A percentile compares a stretch with the other conserved stretches of the same genome.
These are phyloP conservation scores for Micrastur ruficollis DNA, from an alignment of 2,797 vertebrate genomes.

Conservation along the genomic window DNA sequence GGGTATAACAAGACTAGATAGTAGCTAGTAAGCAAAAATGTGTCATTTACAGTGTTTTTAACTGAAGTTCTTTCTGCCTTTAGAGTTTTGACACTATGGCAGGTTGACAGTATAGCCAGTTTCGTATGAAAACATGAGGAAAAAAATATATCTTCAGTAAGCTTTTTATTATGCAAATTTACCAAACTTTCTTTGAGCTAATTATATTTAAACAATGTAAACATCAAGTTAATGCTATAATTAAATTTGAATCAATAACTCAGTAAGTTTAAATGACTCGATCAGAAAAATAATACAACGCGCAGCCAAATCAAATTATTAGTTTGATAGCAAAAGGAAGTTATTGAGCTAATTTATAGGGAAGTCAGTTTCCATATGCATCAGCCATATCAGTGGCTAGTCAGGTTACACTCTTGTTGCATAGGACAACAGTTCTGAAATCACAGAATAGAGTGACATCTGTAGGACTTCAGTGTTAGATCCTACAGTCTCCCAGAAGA, in stretches of 20 bases:
- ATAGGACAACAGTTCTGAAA: background rate
- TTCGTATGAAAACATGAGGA: background rate
- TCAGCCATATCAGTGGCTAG: background rate
- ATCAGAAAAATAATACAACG: conserved; percentile 11
- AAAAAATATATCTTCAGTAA: background rate
- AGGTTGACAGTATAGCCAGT: background rate
- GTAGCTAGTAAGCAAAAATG: background rate
- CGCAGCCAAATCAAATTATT: background rate
- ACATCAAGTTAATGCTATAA: background rate
- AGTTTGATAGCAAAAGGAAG: background rate
- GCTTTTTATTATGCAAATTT: conserved; percentile 14
- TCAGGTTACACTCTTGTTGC: background rate
- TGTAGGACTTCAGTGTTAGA: background rate
- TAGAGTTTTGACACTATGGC: background rate
- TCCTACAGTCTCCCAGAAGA: background rate
- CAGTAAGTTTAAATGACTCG: background rate
- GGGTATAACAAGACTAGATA: background rate
- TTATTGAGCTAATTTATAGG: background rate
- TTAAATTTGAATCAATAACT: conserved; percentile 37
- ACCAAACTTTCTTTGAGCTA: background rate
- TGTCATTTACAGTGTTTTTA: background rate
- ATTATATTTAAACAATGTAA: conserved; percentile 10
- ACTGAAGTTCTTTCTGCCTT: background rate
- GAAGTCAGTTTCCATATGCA: background rate
- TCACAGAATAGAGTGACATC: background rate